Evolutionary conservation across 2,113 vertebrate genomes (phyloP).

Genomic region (Myotis lucifugus): DNA sequence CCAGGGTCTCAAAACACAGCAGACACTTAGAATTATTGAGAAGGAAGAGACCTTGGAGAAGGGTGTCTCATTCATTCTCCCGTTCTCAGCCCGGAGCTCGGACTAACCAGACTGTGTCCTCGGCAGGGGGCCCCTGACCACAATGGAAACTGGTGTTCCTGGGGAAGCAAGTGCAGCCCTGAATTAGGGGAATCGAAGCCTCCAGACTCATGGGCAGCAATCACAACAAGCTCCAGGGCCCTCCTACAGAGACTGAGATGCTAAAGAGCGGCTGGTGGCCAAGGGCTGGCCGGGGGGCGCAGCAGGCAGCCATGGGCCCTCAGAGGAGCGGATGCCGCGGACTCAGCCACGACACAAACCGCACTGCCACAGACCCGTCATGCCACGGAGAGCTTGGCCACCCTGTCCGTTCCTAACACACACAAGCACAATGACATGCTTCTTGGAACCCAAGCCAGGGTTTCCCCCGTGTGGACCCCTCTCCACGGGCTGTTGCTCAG

Average conservation of each 20-base stretch:
- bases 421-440: rapidly evolving
- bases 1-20: slow-evolving; percentile 59
- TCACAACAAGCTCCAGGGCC: neutral
- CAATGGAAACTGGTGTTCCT: neutral
- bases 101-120: neutral
- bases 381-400: rapidly evolving
- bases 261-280: neutral
- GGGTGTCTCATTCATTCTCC: slow-evolving; percentile 6
- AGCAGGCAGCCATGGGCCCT: neutral
- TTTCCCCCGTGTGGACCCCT: neutral
- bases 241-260: neutral
- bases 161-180: neutral
- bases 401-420: neutral
- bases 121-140: neutral
- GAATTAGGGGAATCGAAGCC: neutral
- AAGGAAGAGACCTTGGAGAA: slow-evolving; percentile 32
- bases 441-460: neutral
- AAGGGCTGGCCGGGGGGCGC: rapidly evolving
- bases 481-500: neutral
- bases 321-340: neutral
- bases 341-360: neutral
- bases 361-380: neutral
- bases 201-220: neutral
- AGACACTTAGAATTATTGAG: slow-evolving; percentile 47
- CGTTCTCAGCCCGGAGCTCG: neutral